Evolutionary conservation across 37 sponge, comb jelly and placozoan species (phyloP), one percentile per base, ranked within the genome.

Genomic region (Cliona cf. orientalis): DNA sequence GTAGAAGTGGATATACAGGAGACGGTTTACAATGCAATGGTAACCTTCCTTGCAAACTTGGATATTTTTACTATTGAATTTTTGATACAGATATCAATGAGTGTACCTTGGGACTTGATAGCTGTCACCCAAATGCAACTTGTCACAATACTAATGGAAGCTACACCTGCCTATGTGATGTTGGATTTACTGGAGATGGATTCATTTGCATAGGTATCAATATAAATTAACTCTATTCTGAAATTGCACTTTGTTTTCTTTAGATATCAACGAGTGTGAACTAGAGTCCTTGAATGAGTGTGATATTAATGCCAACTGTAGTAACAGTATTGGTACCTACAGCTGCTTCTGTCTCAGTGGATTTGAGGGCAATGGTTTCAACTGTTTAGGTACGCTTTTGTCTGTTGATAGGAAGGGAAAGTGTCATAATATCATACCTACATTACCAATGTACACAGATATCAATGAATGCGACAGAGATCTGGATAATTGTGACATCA

Each of bases 221-320:
- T 25, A 32, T 67, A 6, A 22, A 67, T 31, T 67, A 37, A 33
- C 17, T 11, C 55, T 19, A 49, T 19, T 19, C 11, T 17, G 55
- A 19, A 49, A 49, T 49, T 49, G 11, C 55, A 11, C 11, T 49
- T 19, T 17, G 17, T 21, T 17, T 49, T 49, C 17, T 49, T 21
- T 21, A 75, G 85, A 84, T 36, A 68, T 76, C 57, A 59, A 75
- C 41, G 85, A 84, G 59, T 84, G 85, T 57, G 42, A 12, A 22
- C 4, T 14, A 17, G 37, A n/a, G 12, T 49, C 55, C 55, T 29
- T 7, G n/a, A 40, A 66, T 44, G 45, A 63, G 34, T 87, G 87
- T 53, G 58, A 72, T 40, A 3, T 45, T 17, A 49, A 59, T 58
- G 74, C 73, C n/a, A 56, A 1, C 17, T 87, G 87, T 60, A 87